Evolutionary conservation across 2,888 invertebrate genomes (phyloP), one percentile per base, ranked within the genome.

Genomic region (Trichogramma dendrolimi): DNA sequence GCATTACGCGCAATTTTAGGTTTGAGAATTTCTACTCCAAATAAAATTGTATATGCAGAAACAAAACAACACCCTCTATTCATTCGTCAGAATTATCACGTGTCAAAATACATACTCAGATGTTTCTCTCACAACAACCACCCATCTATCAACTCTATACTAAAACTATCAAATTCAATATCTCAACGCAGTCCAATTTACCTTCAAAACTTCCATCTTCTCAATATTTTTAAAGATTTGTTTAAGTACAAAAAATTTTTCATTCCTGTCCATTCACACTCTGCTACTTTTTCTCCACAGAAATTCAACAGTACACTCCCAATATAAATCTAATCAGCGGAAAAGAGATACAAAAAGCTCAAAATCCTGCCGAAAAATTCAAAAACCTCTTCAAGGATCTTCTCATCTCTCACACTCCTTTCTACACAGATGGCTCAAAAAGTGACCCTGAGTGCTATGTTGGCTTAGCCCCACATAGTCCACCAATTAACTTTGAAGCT

Each of bases 11-110:
- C 10, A 7, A 49, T 49, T 4, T 41, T 56, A 11, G 56, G 49
- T 7, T 11, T 57, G 2, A 48, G 49, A 14, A 48, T 49, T 2
- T 56, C 56, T 10, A 56, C 56, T n/a, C 49, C 56, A 4, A 56
- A 56, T 8, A 48, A 41, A 27, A 49, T 56, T n/a, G 49, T 56
- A 0, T 56, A 49, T 8, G 48, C 56, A 3, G 48, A 56, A 49
- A 49, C 56, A 2, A 41, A 44, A 7, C 11, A 40, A 10, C 41
- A 11, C n/a, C 48, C 56, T n/a, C 6, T 56, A 6, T 41, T 42
- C 3, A 5, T 48, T 0, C 39, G 49, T 0, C 48, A 56, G 5
- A 10, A 56, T 7, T 27, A 27, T 27, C 27, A 27, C 3, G 27
- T 27, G 27, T 27, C 27, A 27, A 27, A 27, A 27, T 27, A 27